phyloP scores from a whole-genome alignment of 2,888 invertebrate genomes.

The Amphimallon solstitiale region DNA sequence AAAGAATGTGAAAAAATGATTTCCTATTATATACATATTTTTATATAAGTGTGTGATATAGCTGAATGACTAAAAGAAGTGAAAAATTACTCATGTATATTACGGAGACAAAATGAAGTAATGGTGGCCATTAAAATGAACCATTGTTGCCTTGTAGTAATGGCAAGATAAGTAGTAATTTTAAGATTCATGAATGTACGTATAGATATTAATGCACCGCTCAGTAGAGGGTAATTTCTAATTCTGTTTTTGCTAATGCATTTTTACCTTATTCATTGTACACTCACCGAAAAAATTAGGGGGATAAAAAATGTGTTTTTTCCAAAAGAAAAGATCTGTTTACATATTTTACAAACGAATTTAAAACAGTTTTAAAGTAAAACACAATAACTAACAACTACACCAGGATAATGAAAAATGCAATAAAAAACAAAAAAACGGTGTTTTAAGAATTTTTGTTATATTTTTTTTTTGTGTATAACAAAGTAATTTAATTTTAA shows the following conservation, averaged over 20 bases:
- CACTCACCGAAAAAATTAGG: too few species aligned
- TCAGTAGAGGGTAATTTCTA: conserved; percentile 12
- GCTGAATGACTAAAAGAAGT: neutral
- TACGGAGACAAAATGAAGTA: conserved; percentile 8
- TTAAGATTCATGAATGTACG: conserved; percentile 4
- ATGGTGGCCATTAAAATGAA: conserved; percentile 36
- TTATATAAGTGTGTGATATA: neutral
- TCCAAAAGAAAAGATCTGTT: too few species aligned
- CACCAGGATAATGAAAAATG: too few species aligned
- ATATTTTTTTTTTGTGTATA: too few species aligned
- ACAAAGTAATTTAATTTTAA: too few species aligned
- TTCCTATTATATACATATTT: neutral
- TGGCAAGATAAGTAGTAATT: conserved; percentile 35
- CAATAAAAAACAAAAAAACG: too few species aligned
- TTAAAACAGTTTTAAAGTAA: too few species aligned
- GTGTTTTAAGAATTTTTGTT: too few species aligned
- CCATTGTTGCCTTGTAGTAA: conserved; percentile 42
- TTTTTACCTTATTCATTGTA: neutral
- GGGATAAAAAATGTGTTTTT: too few species aligned
- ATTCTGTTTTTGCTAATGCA: neutral
- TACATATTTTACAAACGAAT: too few species aligned
- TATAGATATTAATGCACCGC: conserved; percentile 27
- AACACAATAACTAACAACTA: too few species aligned
- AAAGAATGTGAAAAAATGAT: neutral
- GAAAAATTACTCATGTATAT: conserved; percentile 8